phyloP scores from a whole-genome alignment of 2,797 vertebrate species.

The Kryptolebias ocellatus region DNA sequence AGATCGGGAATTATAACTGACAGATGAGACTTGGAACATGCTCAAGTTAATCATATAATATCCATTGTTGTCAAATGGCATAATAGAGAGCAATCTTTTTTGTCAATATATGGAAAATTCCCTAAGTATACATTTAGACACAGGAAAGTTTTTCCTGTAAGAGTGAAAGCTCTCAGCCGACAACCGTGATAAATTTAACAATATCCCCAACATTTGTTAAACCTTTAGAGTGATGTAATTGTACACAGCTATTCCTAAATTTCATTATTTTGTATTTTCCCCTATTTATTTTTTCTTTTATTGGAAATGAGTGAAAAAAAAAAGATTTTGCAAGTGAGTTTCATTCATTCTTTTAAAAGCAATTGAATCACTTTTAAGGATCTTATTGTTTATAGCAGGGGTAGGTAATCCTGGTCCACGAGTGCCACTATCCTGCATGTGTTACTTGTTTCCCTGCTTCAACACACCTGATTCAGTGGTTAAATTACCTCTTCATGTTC shows the following conservation, averaged over 20 bases:
- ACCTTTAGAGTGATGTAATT: slow-evolving; percentile 1
- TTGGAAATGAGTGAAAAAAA: no score
- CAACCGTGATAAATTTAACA: neutral
- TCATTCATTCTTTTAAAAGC: no score
- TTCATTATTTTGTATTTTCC: neutral
- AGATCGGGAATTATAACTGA: slow-evolving; percentile 67
- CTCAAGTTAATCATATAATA: slow-evolving; percentile 67
- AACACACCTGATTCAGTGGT: no score
- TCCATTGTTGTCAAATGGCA: slow-evolving; percentile 55
- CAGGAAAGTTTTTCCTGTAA: slow-evolving; percentile 7
- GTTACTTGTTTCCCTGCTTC: no score
- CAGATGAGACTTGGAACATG: slow-evolving; percentile 65
- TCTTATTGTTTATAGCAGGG: no score
- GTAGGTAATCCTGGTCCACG: no score
- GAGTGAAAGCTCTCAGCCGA: slow-evolving; percentile 22
- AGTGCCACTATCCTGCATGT: no score
- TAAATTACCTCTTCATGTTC: no score
- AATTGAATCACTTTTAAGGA: no score
- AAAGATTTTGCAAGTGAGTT: no score
- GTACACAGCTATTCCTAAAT: no score
- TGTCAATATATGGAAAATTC: slow-evolving; percentile 36
- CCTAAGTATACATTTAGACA: slow-evolving; percentile 29
- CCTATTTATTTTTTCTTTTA: neutral
- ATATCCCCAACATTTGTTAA: slow-evolving; percentile 9
- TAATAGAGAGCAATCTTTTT: slow-evolving; percentile 34